Conservation (phyloP, 1,140 invertebrate genomes). For the Hyles euphorbiae region DNA sequence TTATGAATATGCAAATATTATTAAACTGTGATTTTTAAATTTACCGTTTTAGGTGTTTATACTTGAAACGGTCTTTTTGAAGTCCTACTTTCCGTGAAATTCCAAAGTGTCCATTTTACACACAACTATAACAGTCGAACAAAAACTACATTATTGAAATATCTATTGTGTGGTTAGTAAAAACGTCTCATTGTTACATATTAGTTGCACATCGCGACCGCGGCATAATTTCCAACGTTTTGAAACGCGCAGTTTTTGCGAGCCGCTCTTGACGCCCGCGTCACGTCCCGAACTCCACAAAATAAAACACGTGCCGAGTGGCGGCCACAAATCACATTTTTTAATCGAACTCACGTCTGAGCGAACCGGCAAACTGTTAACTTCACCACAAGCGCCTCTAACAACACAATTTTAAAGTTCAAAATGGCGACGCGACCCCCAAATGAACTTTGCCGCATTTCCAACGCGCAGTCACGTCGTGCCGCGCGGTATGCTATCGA, state of each 20-base stretch:
- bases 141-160: background rate
- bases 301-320: constrained; percentile 65
- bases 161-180: background rate
- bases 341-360: constrained; percentile 67
- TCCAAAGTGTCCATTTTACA: too few species aligned
- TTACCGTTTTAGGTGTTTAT: too few species aligned
- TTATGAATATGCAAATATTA: too few species aligned
- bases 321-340: constrained; percentile 72
- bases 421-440: constrained; percentile 10
- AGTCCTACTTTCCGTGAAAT: too few species aligned
- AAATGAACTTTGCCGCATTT: constrained; percentile 36
- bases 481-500: constrained; percentile 62
- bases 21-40: too few species aligned
- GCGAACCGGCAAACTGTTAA: constrained; percentile 26
- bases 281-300: constrained; percentile 61
- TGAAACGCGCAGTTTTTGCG: constrained; percentile 34
- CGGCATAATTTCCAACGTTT: constrained; percentile 18
- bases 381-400: constrained; percentile 2
- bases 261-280: constrained; percentile 37
- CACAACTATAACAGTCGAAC: too few species aligned
- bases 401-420: constrained; percentile 16
- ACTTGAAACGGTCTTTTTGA: too few species aligned
- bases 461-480: constrained; percentile 59
- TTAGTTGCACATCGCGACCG: background rate
- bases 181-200: background rate